Conservation (phyloP, 2,797 vertebrate genomes). For the Lithobates pipiens region DNA sequence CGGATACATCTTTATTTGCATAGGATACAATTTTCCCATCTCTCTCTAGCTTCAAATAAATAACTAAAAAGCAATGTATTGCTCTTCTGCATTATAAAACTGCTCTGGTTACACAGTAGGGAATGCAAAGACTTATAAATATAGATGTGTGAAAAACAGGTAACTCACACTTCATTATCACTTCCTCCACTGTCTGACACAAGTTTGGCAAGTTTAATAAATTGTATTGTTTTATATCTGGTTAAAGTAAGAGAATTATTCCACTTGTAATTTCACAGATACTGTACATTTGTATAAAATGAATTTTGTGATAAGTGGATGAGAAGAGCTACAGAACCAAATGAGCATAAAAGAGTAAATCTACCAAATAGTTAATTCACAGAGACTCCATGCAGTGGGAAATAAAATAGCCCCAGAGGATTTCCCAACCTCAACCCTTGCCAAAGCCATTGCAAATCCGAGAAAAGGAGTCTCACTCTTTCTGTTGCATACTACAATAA, state of each 20-base stretch:
- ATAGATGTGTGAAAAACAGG: constrained; percentile 8
- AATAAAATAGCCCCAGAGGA: no score
- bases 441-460: no score
- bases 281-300: neutral
- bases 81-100: neutral
- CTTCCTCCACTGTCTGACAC: neutral
- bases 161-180: constrained; percentile 14
- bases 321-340: neutral
- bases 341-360: no score
- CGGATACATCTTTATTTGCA: constrained; percentile 20
- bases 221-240: neutral
- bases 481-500: no score
- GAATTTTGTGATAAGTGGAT: neutral
- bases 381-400: no score
- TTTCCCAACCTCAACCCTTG: no score
- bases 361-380: no score
- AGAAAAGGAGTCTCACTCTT: no score
- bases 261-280: neutral
- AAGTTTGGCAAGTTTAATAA: neutral
- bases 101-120: neutral
- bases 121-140: constrained; percentile 31
- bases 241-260: neutral
- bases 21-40: constrained; percentile 37
- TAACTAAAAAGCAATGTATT: constrained; percentile 5
- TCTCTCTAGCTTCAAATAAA: constrained; percentile 39